Percentiles rank a stretch among this genome's conserved stretches.
Evolutionary conservation across 2,888 invertebrate genomes (phyloP).

Genomic region (Galerucella nymphaeae): DNA sequence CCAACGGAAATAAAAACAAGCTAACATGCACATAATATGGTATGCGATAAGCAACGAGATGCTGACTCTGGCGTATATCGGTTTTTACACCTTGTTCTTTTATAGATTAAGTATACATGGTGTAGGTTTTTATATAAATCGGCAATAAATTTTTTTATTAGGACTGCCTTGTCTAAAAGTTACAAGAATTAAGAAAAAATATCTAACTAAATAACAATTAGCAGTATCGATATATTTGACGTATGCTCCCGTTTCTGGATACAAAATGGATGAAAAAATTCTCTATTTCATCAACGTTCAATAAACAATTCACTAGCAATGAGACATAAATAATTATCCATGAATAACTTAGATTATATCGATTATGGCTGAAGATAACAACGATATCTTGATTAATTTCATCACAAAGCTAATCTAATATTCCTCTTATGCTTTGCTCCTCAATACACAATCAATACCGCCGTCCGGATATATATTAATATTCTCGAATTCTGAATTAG

Average conservation of each 20-base stretch:
- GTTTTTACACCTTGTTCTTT: slow-evolving; percentile 43
- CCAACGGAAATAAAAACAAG: slow-evolving; percentile 31
- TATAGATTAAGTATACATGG: slow-evolving; percentile 44
- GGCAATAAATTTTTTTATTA: background rate
- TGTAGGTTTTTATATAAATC: slow-evolving; percentile 40
- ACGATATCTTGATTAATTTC: background rate
- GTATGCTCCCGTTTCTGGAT: too few relatives aligned
- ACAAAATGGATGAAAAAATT: too few relatives aligned
- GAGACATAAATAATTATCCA: too few relatives aligned
- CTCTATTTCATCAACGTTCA: too few relatives aligned
- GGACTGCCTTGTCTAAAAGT: too few relatives aligned
- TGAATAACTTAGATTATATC: too few relatives aligned
- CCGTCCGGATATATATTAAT: background rate
- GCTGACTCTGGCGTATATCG: slow-evolving; percentile 47
- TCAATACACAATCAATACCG: slow-evolving; percentile 11
- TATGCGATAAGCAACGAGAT: slow-evolving; percentile 37
- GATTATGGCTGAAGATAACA: background rate
- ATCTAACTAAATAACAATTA: too few relatives aligned
- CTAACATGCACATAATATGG: slow-evolving; percentile 44
- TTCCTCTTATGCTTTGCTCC: background rate
- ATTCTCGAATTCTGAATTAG: background rate
- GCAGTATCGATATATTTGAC: too few relatives aligned
- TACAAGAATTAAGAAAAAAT: too few relatives aligned
- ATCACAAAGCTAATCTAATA: background rate
- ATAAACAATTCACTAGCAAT: too few relatives aligned